Evolutionary conservation across 2,888 invertebrate species (phyloP).

Genomic region (Ischnura elegans): DNA sequence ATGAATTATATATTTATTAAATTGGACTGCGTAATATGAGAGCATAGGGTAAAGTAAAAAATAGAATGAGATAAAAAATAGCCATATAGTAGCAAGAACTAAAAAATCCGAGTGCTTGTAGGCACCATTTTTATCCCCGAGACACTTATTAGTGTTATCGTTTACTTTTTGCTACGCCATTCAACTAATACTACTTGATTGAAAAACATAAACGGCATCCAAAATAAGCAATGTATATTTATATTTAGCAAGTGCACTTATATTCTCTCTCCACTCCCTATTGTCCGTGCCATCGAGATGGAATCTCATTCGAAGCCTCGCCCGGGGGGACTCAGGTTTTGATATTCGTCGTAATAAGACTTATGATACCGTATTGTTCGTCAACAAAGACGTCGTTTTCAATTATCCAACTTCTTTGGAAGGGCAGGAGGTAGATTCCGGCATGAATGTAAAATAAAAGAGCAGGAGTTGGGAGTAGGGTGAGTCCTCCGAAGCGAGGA

Average conservation of each 20-base stretch:
- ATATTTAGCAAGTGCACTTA: background rate
- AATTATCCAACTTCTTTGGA: background rate
- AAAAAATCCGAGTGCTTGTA: too few species aligned
- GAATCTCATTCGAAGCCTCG: background rate
- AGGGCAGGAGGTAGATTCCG: background rate
- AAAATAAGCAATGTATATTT: background rate
- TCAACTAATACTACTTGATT: too few species aligned
- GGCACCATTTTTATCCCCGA: too few species aligned
- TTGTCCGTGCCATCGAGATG: background rate
- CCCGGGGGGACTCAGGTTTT: background rate
- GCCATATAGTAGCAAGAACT: too few species aligned
- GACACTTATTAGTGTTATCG: too few species aligned
- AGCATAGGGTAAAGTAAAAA: too few species aligned
- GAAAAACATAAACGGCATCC: too few species aligned
- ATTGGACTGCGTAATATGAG: too few species aligned
- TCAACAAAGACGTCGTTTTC: background rate
- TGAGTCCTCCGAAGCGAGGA: background rate
- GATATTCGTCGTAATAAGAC: slow-evolving; percentile 10
- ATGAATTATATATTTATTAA: too few species aligned
- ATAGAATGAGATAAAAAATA: too few species aligned
- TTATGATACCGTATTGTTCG: background rate
- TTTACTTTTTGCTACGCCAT: too few species aligned
- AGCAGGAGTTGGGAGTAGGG: background rate
- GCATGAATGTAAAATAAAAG: background rate
- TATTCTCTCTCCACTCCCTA: background rate